Evolutionary conservation across 2,113 vertebrate species (phyloP), one percentile per base, ranked within the genome.

Genomic region (Cinclus cinclus): DNA sequence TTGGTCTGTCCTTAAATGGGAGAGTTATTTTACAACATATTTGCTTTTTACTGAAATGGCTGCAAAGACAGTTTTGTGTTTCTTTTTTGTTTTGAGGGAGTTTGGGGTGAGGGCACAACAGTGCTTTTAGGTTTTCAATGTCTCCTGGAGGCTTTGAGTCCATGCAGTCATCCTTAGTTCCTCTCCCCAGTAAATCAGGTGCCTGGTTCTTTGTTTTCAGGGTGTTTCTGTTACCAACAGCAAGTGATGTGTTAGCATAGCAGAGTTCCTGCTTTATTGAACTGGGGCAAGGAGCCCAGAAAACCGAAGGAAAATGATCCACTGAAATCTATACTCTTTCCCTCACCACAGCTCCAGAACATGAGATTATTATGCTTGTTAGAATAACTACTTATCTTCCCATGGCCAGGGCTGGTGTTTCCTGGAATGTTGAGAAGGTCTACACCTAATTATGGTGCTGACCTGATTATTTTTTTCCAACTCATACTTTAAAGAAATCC

Each of bases 231-330:
- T 53, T 83, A 49, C 46, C 42, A 71, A 53, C 23, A 65, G 63
- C 76, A 81, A 58, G 49, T 37, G 83, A 80, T 81, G 77, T 87
- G 75, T 85, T 89, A 74, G 90, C 89, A 88, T 23, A 60, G 70
- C 83, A 63, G 83, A 90, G 33, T 82, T 42, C 92, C 95, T 89
- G 73, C 30, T 31, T 73, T 96, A 95, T 74, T 65, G 24, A 59
- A 41, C 89, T 92, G 93, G 81, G 92, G 95, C 91, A 96, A 76
- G 65, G 28, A 97, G 96, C 91, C 95, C 94, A 93, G 95, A 95
- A 94, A 90, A 77, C 77, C 42, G 41, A 41, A 73, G 64, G 64
- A 87, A 73, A 87, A 79, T 18, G 52, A 64, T 63, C 50, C 25
- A 55, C 24, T 73, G 94, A 62, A 92, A 94, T 78, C 83, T 87